Evolutionary conservation across 1,140 invertebrate genomes (phyloP), one percentile per base, ranked within the genome.

Genomic region (Geopemphigus sp.): DNA sequence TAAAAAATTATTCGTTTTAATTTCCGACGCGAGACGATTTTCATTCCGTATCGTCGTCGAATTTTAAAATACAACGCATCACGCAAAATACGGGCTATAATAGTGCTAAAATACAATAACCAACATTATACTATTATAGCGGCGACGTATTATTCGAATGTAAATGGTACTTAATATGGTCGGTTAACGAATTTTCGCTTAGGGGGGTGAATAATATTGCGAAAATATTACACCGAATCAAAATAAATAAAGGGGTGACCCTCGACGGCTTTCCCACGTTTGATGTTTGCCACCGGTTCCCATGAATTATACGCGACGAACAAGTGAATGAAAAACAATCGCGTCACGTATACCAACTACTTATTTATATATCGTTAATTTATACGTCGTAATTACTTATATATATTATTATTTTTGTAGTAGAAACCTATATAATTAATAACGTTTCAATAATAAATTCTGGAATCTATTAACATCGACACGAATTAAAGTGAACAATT

Each of bases 121-220:
- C 68, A 50, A 10, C 54, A 24, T 72, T 45, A 24, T 72, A 72
- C 68, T 72, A 72, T 72, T 72, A 72, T 54, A 72, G 68, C 24
- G 24, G 50, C 29, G 68, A 53, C 66, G 45, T 26, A 50, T 39
- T n/a, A n/a, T 8, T 68, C 14, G 14, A 3, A 6, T 50, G 64
- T 24, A 22, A 66, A 24, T 24, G 6, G 22, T 26, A 6, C 3
- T 47, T 50, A 47, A 50, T 10, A 32, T n/a, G 8, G 17, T 11
- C 15, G 68, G 53, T 54, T 54, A 54, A 70, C 47, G 68, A 47
- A 68, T 47, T 11, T 53, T 54, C 12, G 19, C 24, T 47, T 22
- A 72, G 68, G 68, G 68, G 68, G n/a, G 66, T 4, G 22, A 22
- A 4, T 19, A n/a, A 2, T 14, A 50, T 68, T 68, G 66, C 66